Evolutionary conservation across 2,113 vertebrate genomes (phyloP).

Genomic region (Procavia capensis): DNA sequence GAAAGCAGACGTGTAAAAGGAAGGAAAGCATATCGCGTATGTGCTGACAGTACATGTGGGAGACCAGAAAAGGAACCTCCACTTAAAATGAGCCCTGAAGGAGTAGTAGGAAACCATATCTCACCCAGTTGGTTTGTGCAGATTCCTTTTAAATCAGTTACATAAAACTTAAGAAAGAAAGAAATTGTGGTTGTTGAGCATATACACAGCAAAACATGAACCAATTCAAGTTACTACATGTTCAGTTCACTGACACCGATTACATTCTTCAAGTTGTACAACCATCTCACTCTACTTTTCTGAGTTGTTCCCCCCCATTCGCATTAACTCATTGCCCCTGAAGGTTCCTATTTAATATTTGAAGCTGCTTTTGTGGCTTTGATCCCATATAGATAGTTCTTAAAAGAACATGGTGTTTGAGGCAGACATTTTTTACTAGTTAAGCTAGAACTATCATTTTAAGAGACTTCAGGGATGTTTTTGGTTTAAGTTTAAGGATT

Average conservation of each 20-base stretch:
- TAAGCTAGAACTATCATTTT: neutral
- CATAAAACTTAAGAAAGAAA: no score
- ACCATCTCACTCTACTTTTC: no score
- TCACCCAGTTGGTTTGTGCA: neutral
- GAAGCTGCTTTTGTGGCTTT: neutral
- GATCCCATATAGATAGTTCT: no score
- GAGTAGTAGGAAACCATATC: neutral
- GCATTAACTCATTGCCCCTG: neutral
- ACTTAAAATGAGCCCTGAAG: neutral
- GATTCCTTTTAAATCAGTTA: neutral
- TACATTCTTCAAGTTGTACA: no score
- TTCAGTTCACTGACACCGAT: no score
- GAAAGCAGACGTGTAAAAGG: neutral
- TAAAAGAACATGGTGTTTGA: neutral
- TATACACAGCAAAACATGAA: no score
- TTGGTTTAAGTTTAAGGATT: neutral
- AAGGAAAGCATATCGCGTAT: neutral
- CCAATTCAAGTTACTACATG: no score
- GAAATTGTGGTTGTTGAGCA: no score
- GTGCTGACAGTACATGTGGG: neutral
- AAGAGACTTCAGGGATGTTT: neutral
- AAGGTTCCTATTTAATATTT: neutral
- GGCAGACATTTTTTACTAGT: neutral
- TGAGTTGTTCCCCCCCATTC: neutral
- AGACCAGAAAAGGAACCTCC: neutral